phyloP scores from a whole-genome alignment of 2,113 vertebrate species.

The Melanotaenia duboulayi region DNA sequence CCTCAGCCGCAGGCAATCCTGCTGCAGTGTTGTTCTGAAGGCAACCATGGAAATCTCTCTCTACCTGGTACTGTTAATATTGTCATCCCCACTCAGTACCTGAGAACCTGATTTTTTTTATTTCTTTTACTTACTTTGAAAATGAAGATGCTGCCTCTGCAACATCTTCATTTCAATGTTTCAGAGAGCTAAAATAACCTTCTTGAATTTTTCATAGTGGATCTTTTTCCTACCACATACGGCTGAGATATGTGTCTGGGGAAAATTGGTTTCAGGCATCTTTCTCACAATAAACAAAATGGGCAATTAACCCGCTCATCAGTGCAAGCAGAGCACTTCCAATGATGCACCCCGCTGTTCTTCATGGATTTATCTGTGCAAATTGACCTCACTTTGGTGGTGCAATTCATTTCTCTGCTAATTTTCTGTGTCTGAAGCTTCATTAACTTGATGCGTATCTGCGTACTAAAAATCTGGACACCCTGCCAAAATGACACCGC shows the following conservation, averaged over 20 bases:
- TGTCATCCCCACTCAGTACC: constrained; percentile 17
- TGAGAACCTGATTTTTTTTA: constrained; percentile 27
- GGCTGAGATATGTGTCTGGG: constrained; percentile 49
- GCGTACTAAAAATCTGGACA: constrained; percentile 61
- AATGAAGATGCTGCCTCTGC: constrained; percentile 4
- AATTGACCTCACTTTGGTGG: constrained; percentile 78
- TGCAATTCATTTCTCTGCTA: constrained; percentile 76
- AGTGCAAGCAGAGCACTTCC: constrained; percentile 61
- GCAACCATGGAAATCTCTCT: constrained; percentile 38
- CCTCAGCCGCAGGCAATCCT: constrained; percentile 57
- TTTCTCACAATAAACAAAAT: constrained; percentile 79
- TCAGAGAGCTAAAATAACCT: constrained; percentile 28
- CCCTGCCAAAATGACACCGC: constrained; percentile 38
- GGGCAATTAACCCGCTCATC: constrained; percentile 79
- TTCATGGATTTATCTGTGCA: constrained; percentile 79
- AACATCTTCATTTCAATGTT: not conserved
- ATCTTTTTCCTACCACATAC: constrained; percentile 52
- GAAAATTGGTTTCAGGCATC: constrained; percentile 71
- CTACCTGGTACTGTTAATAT: constrained; percentile 24
- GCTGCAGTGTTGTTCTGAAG: constrained; percentile 51
- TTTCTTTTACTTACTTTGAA: constrained; percentile 10
- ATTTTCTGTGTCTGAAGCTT: constrained; percentile 75
- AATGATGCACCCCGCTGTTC: constrained; percentile 65
- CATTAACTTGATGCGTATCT: constrained; percentile 72
- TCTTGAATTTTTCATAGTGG: constrained; percentile 23